A percentile compares a stretch with the other conserved stretches of the same genome.
Conservation (phyloP, 2,113 vertebrate species). For the Macquaria ambigua region DNA sequence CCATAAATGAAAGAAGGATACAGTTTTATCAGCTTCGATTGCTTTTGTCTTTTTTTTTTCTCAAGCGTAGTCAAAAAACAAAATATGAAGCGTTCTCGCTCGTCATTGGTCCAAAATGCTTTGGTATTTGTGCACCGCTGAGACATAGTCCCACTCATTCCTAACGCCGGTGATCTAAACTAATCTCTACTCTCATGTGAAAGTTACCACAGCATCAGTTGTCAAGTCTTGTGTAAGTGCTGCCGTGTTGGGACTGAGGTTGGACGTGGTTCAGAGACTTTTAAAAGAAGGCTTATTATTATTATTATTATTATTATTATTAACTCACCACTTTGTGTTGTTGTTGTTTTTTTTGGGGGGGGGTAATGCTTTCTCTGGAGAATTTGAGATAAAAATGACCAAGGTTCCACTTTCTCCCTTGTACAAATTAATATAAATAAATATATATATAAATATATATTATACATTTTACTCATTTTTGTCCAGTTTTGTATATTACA, state of each 20-base stretch:
- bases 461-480: slow-evolving; percentile 85
- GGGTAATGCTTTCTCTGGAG: slow-evolving; percentile 68
- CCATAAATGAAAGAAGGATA: neutral
- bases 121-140: slow-evolving; percentile 29
- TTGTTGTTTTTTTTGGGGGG: neutral
- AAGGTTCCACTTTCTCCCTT: slow-evolving; percentile 87
- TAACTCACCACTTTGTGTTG: slow-evolving; percentile 68
- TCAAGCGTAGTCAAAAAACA: neutral
- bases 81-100: neutral
- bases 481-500: slow-evolving; percentile 85
- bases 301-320: slow-evolving; percentile 46
- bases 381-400: slow-evolving; percentile 67
- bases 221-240: slow-evolving; percentile 67
- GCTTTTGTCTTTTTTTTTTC: neutral
- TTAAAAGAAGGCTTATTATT: slow-evolving; percentile 48
- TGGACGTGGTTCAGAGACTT: slow-evolving; percentile 56
- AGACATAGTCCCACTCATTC: slow-evolving; percentile 63
- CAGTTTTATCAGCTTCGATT: neutral
- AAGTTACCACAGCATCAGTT: slow-evolving; percentile 55
- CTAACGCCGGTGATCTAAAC: slow-evolving; percentile 55
- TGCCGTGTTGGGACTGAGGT: slow-evolving; percentile 77
- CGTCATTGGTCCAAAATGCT: slow-evolving; percentile 21
- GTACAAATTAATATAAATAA: slow-evolving; percentile 89
- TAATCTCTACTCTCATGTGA: slow-evolving; percentile 26
- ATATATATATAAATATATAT: slow-evolving; percentile 78